Conservation (phyloP, 2,797 vertebrate species). For the Etheostoma perlongum region DNA sequence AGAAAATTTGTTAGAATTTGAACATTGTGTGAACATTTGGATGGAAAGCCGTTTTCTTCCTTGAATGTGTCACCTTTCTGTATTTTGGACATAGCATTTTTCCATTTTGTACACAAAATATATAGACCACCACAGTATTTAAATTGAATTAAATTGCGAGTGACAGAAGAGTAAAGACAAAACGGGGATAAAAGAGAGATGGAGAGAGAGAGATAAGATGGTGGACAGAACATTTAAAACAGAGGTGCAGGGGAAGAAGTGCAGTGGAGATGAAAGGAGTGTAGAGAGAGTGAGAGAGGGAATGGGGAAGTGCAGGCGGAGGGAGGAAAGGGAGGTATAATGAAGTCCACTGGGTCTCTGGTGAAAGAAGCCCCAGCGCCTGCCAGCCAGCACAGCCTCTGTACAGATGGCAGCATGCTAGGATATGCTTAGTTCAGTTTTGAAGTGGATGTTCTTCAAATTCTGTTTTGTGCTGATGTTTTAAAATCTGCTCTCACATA, state of each 20-base stretch:
- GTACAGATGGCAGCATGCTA: constrained; percentile 67
- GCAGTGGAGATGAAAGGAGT: constrained; percentile 57
- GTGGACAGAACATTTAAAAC: constrained; percentile 48
- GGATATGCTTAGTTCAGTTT: constrained; percentile 47
- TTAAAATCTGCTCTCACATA: background rate
- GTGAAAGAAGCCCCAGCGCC: constrained; percentile 70
- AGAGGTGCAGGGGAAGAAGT: constrained; percentile 38
- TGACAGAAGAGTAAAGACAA: constrained; percentile 30
- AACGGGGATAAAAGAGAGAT: background rate
- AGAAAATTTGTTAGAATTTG: too few relatives aligned
- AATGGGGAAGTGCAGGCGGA: constrained; percentile 50
- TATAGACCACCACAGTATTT: background rate
- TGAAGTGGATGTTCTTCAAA: constrained; percentile 58
- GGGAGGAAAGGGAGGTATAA: constrained; percentile 56
- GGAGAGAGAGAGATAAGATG: constrained; percentile 42
- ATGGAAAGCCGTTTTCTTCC: too few relatives aligned
- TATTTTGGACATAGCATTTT: too few relatives aligned
- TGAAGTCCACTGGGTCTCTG: constrained; percentile 75
- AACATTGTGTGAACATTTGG: too few relatives aligned
- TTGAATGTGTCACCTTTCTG: too few relatives aligned
- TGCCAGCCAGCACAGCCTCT: constrained; percentile 65
- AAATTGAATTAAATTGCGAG: constrained; percentile 5
- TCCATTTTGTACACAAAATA: background rate
- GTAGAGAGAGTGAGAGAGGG: constrained; percentile 21
- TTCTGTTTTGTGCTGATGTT: constrained; percentile 4